Evolutionary conservation across 1,140 invertebrate genomes (phyloP).

Genomic region (Melanaphis sacchari): DNA sequence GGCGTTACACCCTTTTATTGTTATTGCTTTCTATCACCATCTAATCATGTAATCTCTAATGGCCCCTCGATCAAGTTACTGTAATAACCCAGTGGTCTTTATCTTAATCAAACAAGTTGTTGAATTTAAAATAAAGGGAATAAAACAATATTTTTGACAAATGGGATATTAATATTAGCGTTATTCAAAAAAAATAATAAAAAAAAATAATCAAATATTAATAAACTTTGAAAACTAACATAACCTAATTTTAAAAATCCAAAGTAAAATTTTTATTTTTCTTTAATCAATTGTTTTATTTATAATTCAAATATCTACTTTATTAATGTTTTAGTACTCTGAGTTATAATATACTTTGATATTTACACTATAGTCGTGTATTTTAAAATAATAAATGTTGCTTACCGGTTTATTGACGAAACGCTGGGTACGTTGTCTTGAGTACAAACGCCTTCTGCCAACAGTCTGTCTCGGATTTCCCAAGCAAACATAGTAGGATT

Average conservation of each 20-base stretch:
- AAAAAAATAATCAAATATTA: background rate
- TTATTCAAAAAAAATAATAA: background rate
- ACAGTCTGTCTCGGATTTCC: slow-evolving; percentile 96
- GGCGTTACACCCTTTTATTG: slow-evolving; percentile 52
- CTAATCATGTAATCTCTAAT: slow-evolving; percentile 57
- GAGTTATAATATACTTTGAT: background rate
- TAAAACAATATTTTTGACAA: background rate
- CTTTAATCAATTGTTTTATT: background rate
- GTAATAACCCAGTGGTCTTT: slow-evolving; percentile 37
- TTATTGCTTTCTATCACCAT: slow-evolving; percentile 46
- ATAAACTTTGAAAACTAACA: background rate
- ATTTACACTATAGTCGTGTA: no score
- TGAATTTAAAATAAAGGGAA: slow-evolving; percentile 12
- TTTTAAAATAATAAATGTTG: slow-evolving; percentile 58
- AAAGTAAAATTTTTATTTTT: background rate
- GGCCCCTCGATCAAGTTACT: slow-evolving; percentile 55
- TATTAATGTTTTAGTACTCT: no score
- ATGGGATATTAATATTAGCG: background rate
- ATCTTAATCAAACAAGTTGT: slow-evolving; percentile 55
- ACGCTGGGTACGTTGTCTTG: slow-evolving; percentile 99
- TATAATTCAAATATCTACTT: background rate
- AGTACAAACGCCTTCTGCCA: slow-evolving; percentile 96
- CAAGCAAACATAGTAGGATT: slow-evolving; percentile 99
- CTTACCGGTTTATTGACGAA: slow-evolving; percentile 98
- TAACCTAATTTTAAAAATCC: background rate